Evolutionary conservation across 2,113 vertebrate genomes (phyloP), one percentile per base, ranked within the genome.

Genomic region (Catharus bicknelli): DNA sequence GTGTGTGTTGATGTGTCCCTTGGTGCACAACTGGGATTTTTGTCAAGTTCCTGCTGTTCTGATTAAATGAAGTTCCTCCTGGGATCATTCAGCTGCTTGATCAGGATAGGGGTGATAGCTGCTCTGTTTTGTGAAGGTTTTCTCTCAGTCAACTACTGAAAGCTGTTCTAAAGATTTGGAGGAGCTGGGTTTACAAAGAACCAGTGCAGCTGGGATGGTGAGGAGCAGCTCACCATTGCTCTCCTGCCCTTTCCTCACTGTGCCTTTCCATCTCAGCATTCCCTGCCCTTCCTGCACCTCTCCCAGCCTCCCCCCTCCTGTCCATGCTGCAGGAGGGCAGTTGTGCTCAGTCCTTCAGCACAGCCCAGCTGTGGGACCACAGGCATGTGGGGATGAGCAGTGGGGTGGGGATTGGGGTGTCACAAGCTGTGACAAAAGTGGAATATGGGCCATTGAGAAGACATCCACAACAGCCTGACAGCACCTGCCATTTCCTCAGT

Each of bases 241-340:
- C 12, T 26, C 47, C 50, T 26, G 4, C 54, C 54, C 11, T 67
- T 23, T 47, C 50, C 29, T 80, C n/a, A 11, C 22, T n/a, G 47
- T 47, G 50, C 43, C 34, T 67, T 88, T 63, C 53, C 4, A 4
- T 12, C 42, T 78, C 47, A 66, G 30, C 38, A 50, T 55, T 74
- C 50, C 34, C 32, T 72, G 8, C 23, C 32, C 29, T 62, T 74
- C 38, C 67, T 75, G 45, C 66, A 34, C 2, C 4, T 4, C 27
- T 30, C 16, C n/a, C 54, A 45, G 43, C 21, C 16, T 17, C 2
- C 1, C 14, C 7, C 0, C 2, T 1, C 0, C 74, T 22, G 15
- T 18, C 22, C 26, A 8, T 27, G 23, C 53, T 63, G 67, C 29
- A 69, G 55, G 25, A 32, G 55, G 38, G 69, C 55, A 70, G 82